Base-by-base conservation (phyloP, 2,113 vertebrate genomes). In the Nettapus auritus region DNA sequence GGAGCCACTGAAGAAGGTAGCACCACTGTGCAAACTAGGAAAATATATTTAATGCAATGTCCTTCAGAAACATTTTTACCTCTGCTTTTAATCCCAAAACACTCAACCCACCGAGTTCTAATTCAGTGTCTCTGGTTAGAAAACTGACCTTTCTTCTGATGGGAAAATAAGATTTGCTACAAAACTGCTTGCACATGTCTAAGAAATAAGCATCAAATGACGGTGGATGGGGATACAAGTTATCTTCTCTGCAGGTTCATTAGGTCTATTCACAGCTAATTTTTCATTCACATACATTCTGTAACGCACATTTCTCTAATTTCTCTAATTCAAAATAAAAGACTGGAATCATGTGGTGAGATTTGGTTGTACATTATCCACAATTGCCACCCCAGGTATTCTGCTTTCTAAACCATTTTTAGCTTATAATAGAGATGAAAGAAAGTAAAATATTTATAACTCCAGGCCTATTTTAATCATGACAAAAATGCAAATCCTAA, bases 1-100 rank as follows among this genome's bases (percentile, higher is more conserved):
- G 95, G 36, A 81, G 82, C 84, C 8, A 25, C 12, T 46, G 91
- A 97, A 78, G 89, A 84, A 84, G 90, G 90, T 92, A 97, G 96
- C 97, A 98, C 96, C 96, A 91, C 82, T 86, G 93, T 93, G 94
- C 93, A 95, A 95, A 94, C 80, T 20, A 94, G 93, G n/a, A 89
- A 94, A 96, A 75, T 38, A 94, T 8, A 48, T 78, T 50, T 15
- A 56, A 81, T 92, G 87, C 71, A 78, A 95, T 38, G 95, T 79
- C 86, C 71, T 63, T 42, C 26, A 69, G 66, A 90, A 95, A 88
- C 0, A 4, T 57, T 92, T 94, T 85, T 44, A 42, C 76, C 82
- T 92, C 83, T 85, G 94, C 70, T 76, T 82, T 80, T 82, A 75
- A 88, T 53, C 76, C 85, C 31, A 82, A 91, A 93, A 94, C 59